Evolutionary conservation across 64 coral and sea anemone species (phyloP).

Genomic region (Orbicella faveolata): DNA sequence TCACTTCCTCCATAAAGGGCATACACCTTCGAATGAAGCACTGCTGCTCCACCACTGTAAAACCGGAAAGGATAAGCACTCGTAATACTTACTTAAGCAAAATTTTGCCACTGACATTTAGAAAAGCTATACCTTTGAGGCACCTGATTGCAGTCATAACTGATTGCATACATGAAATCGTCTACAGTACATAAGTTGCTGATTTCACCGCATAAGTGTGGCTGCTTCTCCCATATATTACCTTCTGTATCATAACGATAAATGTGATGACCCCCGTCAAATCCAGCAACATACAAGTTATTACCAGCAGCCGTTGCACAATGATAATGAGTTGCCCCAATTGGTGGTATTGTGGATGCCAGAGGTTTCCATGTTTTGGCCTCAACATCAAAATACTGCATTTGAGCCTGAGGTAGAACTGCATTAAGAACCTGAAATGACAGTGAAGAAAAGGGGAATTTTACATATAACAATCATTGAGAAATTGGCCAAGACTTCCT

Average conservation of each 20-base stretch:
- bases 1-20: slow-evolving; percentile 27
- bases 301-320: neutral
- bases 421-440: neutral
- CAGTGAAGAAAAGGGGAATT: too few species aligned
- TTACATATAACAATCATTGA: too few species aligned
- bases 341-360: neutral
- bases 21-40: neutral
- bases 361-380: neutral
- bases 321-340: neutral
- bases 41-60: neutral
- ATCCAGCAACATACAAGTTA: too few species aligned
- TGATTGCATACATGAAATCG: neutral
- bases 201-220: neutral
- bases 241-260: neutral
- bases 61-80: too few species aligned
- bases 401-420: neutral
- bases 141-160: too few species aligned
- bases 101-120: neutral
- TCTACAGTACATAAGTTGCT: neutral
- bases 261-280: neutral
- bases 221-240: neutral
- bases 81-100: neutral
- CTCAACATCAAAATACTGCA: neutral
- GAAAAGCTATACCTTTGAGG: neutral
- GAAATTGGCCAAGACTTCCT: too few species aligned